These are phyloP conservation scores for Conistra vaccinii DNA, from an alignment of 2,888 invertebrate species.

Conservation along the genomic window DNA sequence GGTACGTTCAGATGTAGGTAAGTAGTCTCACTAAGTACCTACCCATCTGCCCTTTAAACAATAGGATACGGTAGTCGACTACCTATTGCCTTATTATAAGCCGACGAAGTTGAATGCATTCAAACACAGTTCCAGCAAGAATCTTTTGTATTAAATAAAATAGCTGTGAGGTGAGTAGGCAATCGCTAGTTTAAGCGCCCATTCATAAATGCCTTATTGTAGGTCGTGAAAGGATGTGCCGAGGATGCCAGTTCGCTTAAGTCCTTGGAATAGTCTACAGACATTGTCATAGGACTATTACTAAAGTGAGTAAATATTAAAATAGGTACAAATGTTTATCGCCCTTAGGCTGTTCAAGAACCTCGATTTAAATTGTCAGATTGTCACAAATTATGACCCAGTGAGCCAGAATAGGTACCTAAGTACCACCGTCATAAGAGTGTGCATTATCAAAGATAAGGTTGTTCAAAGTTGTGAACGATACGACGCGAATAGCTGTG, in stretches of 20 bases:
- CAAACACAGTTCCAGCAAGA: constrained; percentile 12
- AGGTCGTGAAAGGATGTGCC: constrained; percentile 84
- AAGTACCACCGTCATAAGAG: too few species aligned
- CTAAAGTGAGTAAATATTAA: constrained; percentile 39
- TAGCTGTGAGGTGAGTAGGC: constrained; percentile 40
- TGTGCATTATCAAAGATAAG: neutral
- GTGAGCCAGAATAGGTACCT: neutral
- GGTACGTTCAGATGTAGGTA: neutral
- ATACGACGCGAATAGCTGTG: neutral
- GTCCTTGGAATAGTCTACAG: constrained; percentile 78
- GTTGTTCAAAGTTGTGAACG: neutral
- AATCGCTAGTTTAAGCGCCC: constrained; percentile 49
- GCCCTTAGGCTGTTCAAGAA: neutral
- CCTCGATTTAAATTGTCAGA: neutral
- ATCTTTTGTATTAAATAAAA: constrained; percentile 34
- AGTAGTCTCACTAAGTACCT: neutral
- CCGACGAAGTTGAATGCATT: constrained; percentile 30
- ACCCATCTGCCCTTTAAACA: constrained; percentile 14
- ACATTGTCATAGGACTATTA: constrained; percentile 39
- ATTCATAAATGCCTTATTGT: constrained; percentile 65
- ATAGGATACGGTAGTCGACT: constrained; percentile 40
- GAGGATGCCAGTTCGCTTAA: constrained; percentile 76
- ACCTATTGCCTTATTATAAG: neutral
- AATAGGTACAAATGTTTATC: constrained; percentile 31
- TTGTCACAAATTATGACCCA: neutral